Evolutionary conservation across 2,797 vertebrate genomes (phyloP).

Genomic region (Mus spretus): DNA sequence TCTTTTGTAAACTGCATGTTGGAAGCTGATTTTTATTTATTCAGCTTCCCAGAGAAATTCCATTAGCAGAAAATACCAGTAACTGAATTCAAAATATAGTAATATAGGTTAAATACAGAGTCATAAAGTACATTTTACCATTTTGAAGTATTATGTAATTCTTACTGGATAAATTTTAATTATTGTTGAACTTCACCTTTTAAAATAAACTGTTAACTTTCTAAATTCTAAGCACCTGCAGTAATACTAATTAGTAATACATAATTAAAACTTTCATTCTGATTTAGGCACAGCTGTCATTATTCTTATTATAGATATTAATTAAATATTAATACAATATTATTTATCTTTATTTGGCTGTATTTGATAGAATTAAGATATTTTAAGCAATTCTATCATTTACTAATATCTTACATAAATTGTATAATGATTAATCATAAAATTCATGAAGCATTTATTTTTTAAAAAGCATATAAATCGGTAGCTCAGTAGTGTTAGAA

Average conservation of each 20-base stretch:
- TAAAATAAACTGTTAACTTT: constrained; percentile 53
- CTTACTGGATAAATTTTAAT: constrained; percentile 52
- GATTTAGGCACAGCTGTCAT: constrained; percentile 42
- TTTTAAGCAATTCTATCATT: constrained; percentile 46
- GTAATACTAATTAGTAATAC: background rate
- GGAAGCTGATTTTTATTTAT: constrained; percentile 44
- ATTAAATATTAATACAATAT: constrained; percentile 48
- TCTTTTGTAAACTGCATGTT: constrained; percentile 36
- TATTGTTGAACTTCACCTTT: constrained; percentile 48
- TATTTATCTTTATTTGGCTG: constrained; percentile 46
- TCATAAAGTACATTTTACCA: constrained; percentile 32
- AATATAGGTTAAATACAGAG: constrained; percentile 2
- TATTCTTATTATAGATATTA: constrained; percentile 52
- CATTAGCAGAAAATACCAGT: background rate
- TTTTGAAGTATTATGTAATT: constrained; percentile 2
- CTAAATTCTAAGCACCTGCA: constrained; percentile 21
- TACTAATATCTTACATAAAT: constrained; percentile 41
- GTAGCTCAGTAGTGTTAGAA: background rate
- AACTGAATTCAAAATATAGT: constrained; percentile 57
- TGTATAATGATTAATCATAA: background rate
- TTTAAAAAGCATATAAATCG: constrained; percentile 1
- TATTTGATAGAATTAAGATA: constrained; percentile 46
- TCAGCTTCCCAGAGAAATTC: background rate
- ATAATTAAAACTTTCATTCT: constrained; percentile 54
- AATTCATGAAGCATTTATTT: constrained; percentile 51